A percentile compares a stretch with the other conserved stretches of the same genome.
Evolutionary conservation across 2,888 invertebrate genomes (phyloP).

Genomic region (Apotomis turbidana): DNA sequence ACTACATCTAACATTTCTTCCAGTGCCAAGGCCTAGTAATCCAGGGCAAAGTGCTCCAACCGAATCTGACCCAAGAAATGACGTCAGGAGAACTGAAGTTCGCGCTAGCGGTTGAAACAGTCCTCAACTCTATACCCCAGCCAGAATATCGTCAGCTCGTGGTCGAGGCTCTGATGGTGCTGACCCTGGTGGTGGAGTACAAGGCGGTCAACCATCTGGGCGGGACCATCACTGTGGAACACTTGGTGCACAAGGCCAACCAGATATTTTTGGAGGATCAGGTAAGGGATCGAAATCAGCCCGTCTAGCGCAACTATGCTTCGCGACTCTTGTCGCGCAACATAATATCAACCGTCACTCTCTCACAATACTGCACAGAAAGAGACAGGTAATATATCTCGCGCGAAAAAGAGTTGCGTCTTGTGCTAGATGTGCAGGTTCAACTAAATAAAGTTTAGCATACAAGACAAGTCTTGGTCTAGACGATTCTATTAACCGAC

Average conservation of each 20-base stretch:
- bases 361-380: too few species aligned
- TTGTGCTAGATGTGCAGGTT: too few species aligned
- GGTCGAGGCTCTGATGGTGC: constrained; percentile 98
- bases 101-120: constrained; percentile 98
- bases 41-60: constrained; percentile 94
- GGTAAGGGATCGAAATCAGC: constrained; percentile 75
- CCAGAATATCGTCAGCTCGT: constrained; percentile 99
- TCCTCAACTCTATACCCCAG: constrained; percentile 97
- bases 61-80: constrained; percentile 99
- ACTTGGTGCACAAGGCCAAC: constrained; percentile 96
- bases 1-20: neutral
- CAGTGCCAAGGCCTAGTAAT: constrained; percentile 96
- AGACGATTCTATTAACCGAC: too few species aligned
- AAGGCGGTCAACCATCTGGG: constrained; percentile 91
- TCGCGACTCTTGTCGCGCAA: too few species aligned
- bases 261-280: constrained; percentile 97
- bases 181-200: constrained; percentile 95
- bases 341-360: too few species aligned
- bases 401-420: too few species aligned
- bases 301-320: too few species aligned
- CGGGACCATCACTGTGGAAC: constrained; percentile 93
- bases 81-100: constrained; percentile 99
- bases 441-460: too few species aligned
- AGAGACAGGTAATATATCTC: too few species aligned
- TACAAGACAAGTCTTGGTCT: too few species aligned